Percentiles rank a stretch among this genome's conserved stretches.
phyloP scores from a whole-genome alignment of 2,888 invertebrate genomes.

The Hipparchia semele region DNA sequence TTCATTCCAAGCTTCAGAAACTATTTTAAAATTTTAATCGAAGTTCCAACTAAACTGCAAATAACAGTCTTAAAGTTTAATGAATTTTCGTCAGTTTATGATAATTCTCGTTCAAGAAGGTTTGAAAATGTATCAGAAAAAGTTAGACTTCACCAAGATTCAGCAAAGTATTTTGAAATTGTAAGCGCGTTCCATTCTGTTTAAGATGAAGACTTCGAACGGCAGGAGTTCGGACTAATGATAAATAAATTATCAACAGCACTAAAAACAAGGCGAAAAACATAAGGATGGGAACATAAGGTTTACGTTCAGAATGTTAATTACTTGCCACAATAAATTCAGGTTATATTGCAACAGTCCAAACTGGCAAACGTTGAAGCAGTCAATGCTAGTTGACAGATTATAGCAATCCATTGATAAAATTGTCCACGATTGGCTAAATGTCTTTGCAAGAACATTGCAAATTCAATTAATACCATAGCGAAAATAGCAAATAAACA shows the following conservation, averaged over 20 bases:
- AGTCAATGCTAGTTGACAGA: background rate
- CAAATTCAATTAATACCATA: background rate
- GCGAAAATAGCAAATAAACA: background rate
- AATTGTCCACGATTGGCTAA: background rate
- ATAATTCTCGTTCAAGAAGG: constrained; percentile 3
- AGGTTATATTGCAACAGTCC: background rate
- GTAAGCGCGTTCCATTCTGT: constrained; percentile 43
- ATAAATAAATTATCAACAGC: constrained; percentile 48
- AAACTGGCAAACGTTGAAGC: background rate
- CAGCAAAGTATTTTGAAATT: constrained; percentile 47
- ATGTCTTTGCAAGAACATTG: background rate
- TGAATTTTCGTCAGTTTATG: constrained; percentile 2
- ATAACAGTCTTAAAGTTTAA: background rate
- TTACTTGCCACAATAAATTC: background rate
- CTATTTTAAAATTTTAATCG: background rate
- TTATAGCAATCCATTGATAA: background rate
- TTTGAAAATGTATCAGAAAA: constrained; percentile 42
- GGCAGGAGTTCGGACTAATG: constrained; percentile 48
- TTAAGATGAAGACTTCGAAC: constrained; percentile 52
- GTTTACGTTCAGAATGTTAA: constrained; percentile 7
- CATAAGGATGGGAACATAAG: background rate
- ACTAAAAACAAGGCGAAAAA: constrained; percentile 14
- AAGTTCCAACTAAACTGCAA: background rate
- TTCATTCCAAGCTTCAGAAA: background rate
- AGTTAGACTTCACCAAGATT: constrained; percentile 19